Evolutionary conservation across 2,888 invertebrate species (phyloP), one percentile per base, ranked within the genome.

Genomic region (Drosophila nr. perissopoda): DNA sequence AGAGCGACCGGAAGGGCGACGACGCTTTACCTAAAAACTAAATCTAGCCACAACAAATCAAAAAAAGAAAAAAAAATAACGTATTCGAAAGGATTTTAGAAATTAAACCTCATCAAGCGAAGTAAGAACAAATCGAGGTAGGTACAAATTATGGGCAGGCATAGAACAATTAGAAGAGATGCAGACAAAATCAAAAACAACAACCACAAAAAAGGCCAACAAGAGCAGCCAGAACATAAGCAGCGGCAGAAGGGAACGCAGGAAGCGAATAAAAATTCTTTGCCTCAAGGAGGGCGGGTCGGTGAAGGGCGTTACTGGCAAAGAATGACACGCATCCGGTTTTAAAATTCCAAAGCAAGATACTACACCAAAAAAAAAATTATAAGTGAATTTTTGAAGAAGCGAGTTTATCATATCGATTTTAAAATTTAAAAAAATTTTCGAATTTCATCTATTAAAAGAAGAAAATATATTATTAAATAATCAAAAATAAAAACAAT

Each of bases 251-350:
- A 57, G 56, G 56, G 38, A 63, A 52, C 69, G 66, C 57, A 63
- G 66, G 60, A 66, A 59, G 70, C 61, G 52, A 54, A 40, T 42
- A 74, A 16, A 56, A 66, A 38, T 59, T 52, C 31, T n/a, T 56
- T 38, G 38, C 27, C 27, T n/a, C n/a, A 27, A n/a, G 29, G 51
- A 29, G 42, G 48, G 56, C 49, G 56, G 31, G 54, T 3, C 11
- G 57, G 31, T 25, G 16, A 13, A 25, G 61, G 61, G 60, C 52
- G 34, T 54, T n/a, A 4, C 57, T 29, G 38, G 38, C 53, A 62
- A 61, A 68, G 66, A 69, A 78, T 78, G 78, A 79, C 82, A 78
- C 81, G 86, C 89, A 90, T 87, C 88, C 89, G 90, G 89, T 89
- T 83, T 83, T 81, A 73, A 88, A 87, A 90, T 90, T 88, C 89